Base-by-base conservation (phyloP, 2,113 vertebrate genomes). In the Callaeas wilsoni region DNA sequence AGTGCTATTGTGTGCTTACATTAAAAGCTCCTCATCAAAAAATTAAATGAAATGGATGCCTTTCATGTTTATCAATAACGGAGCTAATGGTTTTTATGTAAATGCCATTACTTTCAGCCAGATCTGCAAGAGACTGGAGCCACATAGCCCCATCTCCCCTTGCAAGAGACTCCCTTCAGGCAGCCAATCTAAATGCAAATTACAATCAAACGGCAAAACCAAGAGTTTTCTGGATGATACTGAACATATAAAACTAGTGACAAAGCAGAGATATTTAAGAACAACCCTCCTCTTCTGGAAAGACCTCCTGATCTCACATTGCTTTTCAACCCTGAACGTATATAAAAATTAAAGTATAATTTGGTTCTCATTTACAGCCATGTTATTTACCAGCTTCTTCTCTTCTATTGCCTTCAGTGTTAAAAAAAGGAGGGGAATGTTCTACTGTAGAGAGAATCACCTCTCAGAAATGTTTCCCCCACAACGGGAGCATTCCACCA, bases 131-230 rank as follows among this genome's bases (percentile, higher is more conserved):
- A 91, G 81, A 42, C 53, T 74, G 7, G 1, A 93, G 90, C 82
- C 60, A 64, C 20, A 26, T 0, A 88, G 92, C 74, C 87, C 52
- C 71, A 29, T 89, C 79, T 77, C 93, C 81, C 71, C 81, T 60
- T 22, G 41, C 64, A 62, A 73, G 68, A 1, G 19, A 59, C 90
- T 96, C 87, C 93, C 95, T 97, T 83, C 88, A 56, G 94, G 95
- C 94, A 94, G 88, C 95, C 96, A 97, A 96, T 97, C 93, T 97
- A 97, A 96, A 97, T 96, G 97, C 97, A 97, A 97, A 97, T 97
- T 89, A 75, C 47, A 82, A 91, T 88, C 94, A 93, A 87, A 94
- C 0, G 4, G n/a, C 71, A 90, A 96, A 88, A 30, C 67, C 65
- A 67, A 37, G 83, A 92, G 71, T 68, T 71, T 92, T 73, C 85